Evolutionary conservation across 2,797 vertebrate genomes (phyloP).

Genomic region (Parambassis ranga): DNA sequence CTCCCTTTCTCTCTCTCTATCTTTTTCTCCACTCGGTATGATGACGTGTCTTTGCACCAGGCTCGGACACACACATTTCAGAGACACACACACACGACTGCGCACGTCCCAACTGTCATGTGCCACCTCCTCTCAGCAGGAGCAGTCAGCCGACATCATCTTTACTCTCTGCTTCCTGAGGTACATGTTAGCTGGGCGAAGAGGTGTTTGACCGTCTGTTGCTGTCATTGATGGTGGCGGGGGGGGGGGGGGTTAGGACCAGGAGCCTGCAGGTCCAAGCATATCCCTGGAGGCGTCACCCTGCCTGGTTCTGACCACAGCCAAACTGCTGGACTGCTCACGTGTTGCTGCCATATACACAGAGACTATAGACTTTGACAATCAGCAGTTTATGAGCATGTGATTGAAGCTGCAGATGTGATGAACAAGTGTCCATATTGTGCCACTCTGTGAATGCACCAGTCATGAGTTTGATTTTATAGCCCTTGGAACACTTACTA

Average conservation of each 20-base stretch:
- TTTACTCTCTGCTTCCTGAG: slow-evolving; percentile 26
- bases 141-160: slow-evolving; percentile 38
- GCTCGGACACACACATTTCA: neutral
- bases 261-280: slow-evolving; percentile 11
- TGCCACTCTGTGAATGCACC: no score
- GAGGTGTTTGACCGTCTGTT: slow-evolving; percentile 49
- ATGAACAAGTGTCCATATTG: no score
- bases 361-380: no score
- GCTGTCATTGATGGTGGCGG: slow-evolving; percentile 2
- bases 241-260: neutral
- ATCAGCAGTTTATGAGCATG: no score
- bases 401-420: no score
- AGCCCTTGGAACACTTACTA: slow-evolving; percentile 9
- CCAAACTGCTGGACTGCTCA: slow-evolving; percentile 6
- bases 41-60: neutral
- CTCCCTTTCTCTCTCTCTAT: neutral
- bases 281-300: slow-evolving; percentile 11
- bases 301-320: slow-evolving; percentile 15
- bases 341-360: no score
- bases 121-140: slow-evolving; percentile 32
- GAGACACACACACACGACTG: slow-evolving; percentile 3
- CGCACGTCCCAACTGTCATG: slow-evolving; percentile 33
- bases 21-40: slow-evolving; percentile 18
- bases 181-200: slow-evolving; percentile 22
- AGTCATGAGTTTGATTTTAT: no score